phyloP scores from a whole-genome alignment of 2,888 invertebrate species.

The Agrilus cyanescens region DNA sequence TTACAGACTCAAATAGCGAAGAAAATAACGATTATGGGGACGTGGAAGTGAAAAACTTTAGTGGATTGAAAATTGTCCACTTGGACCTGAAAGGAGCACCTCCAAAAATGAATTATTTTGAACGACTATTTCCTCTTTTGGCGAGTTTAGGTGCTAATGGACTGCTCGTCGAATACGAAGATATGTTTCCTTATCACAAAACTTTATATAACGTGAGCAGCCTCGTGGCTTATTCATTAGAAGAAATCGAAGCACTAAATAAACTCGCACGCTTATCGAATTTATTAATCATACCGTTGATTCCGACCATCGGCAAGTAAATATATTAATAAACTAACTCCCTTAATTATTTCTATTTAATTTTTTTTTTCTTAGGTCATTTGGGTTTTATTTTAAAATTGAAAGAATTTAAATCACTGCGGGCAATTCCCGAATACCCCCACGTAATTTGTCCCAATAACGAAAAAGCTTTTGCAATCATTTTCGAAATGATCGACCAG shows the following conservation, averaged over 20 bases:
- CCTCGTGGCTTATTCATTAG: constrained; percentile 48
- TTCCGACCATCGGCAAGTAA: constrained; percentile 47
- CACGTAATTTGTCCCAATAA: constrained; percentile 62
- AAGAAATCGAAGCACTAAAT: constrained; percentile 41
- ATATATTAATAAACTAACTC: no score
- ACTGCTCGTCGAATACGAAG: constrained; percentile 73
- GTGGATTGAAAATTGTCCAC: constrained; percentile 55
- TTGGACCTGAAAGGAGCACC: constrained; percentile 79
- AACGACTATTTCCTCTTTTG: constrained; percentile 48
- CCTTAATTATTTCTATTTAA: no score
- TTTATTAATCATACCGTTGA: constrained; percentile 61
- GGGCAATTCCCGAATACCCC: constrained; percentile 50
- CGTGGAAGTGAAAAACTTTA: constrained; percentile 8
- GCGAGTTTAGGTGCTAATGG: constrained; percentile 60
- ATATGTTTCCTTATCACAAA: constrained; percentile 71
- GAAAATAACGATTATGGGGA: neutral
- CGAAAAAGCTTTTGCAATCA: constrained; percentile 40
- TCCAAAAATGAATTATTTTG: constrained; percentile 51
- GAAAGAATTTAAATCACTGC: constrained; percentile 48
- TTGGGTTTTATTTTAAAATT: constrained; percentile 70
- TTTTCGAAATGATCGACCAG: constrained; percentile 62
- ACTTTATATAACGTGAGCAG: constrained; percentile 43
- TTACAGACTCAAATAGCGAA: no score
- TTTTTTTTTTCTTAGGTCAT: constrained; percentile 51
- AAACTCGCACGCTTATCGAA: constrained; percentile 42